Evolutionary conservation across 2,113 vertebrate genomes (phyloP), one percentile per base, ranked within the genome.

Genomic region (Salvelinus sp.): DNA sequence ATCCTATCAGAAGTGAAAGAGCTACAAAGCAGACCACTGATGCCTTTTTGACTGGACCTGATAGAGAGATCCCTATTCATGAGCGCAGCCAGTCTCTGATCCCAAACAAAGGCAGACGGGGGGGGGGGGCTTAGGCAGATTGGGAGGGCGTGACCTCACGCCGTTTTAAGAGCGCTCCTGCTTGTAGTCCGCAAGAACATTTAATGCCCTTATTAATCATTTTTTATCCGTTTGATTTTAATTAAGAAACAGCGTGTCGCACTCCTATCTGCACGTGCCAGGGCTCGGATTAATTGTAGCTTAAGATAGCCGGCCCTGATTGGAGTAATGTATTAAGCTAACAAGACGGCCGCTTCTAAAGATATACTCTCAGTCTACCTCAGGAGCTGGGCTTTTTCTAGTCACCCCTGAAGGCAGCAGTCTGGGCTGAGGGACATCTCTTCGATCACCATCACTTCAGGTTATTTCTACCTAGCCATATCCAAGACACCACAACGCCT

Each of bases 221-320:
- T 97, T 99, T 97, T 98, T 98, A 98, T 98, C 98, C 97, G 95
- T 98, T 98, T 98, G 96, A 96, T 97, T 98, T 99, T 99, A 99
- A 99, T 99, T 99, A 99, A 98, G 97, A 97, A 98, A 98, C 96
- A 98, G 96, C 95, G 95, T 97, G 97, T 97, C 97, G 96, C 96
- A 95, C 84, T 88, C 81, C 86, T 91, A 92, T 92, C 91, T 88
- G 88, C 82, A 76, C 69, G 82, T 89, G 90, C 97, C 98, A 99
- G 97, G 94, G 95, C 97, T 95, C 95, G 98, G 98, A 99, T 99
- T 98, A 98, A 98, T 98, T 96, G 96, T 96, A 95, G 96, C 95
- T 98, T 98, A 98, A 98, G 96, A 98, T 97, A 97, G 95, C 94
- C 94, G 87, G 86, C 91, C 94, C 94, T 95, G 95, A 97, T 96